A percentile compares a stretch with the other conserved stretches of the same genome.
Evolutionary conservation across 2,888 invertebrate species (phyloP).

Genomic region (Dasysyrphus tricinctus): DNA sequence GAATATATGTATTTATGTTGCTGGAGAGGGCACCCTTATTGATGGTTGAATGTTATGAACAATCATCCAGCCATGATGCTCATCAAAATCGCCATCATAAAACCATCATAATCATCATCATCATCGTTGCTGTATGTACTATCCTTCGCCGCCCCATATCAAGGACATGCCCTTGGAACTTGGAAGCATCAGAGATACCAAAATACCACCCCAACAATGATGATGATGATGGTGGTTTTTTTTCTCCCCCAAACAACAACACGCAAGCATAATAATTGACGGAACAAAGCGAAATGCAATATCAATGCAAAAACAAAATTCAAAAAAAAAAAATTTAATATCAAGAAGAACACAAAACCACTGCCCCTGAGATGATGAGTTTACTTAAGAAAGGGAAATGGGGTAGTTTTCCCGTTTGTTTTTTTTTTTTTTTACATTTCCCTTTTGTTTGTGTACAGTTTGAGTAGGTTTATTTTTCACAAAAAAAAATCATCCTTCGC

Average conservation of each 20-base stretch:
- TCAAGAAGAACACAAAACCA: conserved; percentile 23
- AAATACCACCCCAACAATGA: not conserved
- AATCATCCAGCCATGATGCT: conserved; percentile 61
- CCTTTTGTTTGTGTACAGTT: conserved; percentile 33
- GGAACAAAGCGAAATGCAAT: conserved; percentile 63
- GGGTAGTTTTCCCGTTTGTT: conserved; percentile 18
- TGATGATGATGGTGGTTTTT: conserved; percentile 9
- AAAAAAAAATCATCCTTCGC: conserved; percentile 16
- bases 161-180: conserved; percentile 43
- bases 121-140: not conserved
- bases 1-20: not conserved
- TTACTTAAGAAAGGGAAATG: conserved; percentile 53
- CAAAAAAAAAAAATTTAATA: conserved; percentile 31
- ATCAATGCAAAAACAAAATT: conserved; percentile 27
- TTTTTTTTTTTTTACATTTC: not conserved
- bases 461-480: conserved; percentile 2
- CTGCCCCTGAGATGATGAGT: conserved; percentile 51
- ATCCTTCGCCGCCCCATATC: conserved; percentile 5
- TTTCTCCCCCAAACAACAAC: conserved; percentile 3
- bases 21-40: conserved; percentile 26
- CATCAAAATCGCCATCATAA: conserved; percentile 73
- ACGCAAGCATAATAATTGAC: conserved; percentile 59
- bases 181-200: not conserved
- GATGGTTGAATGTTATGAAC: conserved; percentile 45
- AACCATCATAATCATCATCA: conserved; percentile 56